Base-by-base conservation (phyloP, 2,888 invertebrate species). In the Calephelis perditalis region DNA sequence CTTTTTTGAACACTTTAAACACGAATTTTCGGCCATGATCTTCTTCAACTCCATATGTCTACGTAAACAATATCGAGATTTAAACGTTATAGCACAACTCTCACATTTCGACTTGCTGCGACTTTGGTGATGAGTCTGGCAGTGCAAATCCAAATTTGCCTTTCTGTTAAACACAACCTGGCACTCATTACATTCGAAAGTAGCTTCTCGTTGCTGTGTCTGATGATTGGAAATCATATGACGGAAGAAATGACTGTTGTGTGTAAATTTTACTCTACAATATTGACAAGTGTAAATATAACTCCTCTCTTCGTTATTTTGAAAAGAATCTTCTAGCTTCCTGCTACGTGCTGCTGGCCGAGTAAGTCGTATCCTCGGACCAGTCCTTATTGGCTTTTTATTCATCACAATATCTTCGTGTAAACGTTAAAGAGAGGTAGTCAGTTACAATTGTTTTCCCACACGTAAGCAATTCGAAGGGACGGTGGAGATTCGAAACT, bases 161-260 rank as follows among this genome's bases (percentile, higher is more conserved):
- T 90, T 90, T 65, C 81, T 86, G 0, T 72, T 76, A 58, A 90
- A 90, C 2, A 87, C 79, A 0, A 86, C 76, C 55, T 85, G 83
- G 63, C 90, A 90, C 1, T 88, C 84, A 61, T 89, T 81, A 61
- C 90, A 90, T 57, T 87, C 78, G 61, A 74, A 89, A 0, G 81
- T 85, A 0, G 84, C 87, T 44, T 82, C 70, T 47, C 78, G 75
- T 63, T 88, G 87, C 68, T 88, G 85, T 0, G 73, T 37, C 63
- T 85, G 81, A 68, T 90, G 89, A 61, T 88, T 89, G 0, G 88
- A 77, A 62, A 81, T 82, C 88, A 90, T 88, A 70, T 90, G 89
- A 66, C 87, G 86, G 60, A 88, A 89, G 67, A 81, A 89, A 7
- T 86, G 85, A 59, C 82, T 87, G 71, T 89, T 90, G 47, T 87